Percentiles rank a stretch among this genome's conserved stretches.
These are phyloP conservation scores for Nothoprocta pentlandii DNA, from an alignment of 2,113 vertebrate genomes.

Conservation along the genomic window DNA sequence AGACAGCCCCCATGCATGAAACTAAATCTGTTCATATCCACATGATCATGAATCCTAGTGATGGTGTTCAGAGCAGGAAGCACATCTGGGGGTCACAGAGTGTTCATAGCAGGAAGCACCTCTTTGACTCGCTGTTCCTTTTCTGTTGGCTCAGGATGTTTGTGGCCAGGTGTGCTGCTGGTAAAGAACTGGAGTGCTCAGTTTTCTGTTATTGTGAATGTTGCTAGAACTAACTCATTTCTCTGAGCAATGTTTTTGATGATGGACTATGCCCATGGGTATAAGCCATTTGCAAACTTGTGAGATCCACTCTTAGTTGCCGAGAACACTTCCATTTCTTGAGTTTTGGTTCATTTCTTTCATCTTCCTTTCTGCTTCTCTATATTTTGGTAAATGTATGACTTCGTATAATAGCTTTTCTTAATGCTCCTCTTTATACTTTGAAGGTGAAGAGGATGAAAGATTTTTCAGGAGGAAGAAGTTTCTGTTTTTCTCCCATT, in stretches of 20 bases:
- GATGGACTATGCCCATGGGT: rapidly evolving
- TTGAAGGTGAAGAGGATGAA: conserved; percentile 13
- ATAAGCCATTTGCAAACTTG: background rate
- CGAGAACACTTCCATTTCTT: background rate
- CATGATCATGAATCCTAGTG: background rate
- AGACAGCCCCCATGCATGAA: rapidly evolving
- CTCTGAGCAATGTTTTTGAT: background rate
- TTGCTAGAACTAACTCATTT: background rate
- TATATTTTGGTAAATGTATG: background rate
- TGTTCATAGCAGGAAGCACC: background rate
- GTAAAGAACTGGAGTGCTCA: background rate
- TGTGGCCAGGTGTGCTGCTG: background rate
- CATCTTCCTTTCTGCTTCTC: background rate
- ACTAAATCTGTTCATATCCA: background rate
- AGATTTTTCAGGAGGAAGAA: background rate
- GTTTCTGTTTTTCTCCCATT: background rate
- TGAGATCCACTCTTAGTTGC: background rate
- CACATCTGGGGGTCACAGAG: background rate
- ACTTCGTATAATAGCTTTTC: background rate
- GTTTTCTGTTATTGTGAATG: background rate
- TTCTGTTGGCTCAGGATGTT: background rate
- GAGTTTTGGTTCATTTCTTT: background rate
- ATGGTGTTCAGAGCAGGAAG: background rate
- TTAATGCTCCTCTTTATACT: background rate
- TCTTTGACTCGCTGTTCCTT: rapidly evolving